Evolutionary conservation across 2,113 vertebrate species (phyloP), one percentile per base, ranked within the genome.

Genomic region (Anarhynchus alexandrinus): DNA sequence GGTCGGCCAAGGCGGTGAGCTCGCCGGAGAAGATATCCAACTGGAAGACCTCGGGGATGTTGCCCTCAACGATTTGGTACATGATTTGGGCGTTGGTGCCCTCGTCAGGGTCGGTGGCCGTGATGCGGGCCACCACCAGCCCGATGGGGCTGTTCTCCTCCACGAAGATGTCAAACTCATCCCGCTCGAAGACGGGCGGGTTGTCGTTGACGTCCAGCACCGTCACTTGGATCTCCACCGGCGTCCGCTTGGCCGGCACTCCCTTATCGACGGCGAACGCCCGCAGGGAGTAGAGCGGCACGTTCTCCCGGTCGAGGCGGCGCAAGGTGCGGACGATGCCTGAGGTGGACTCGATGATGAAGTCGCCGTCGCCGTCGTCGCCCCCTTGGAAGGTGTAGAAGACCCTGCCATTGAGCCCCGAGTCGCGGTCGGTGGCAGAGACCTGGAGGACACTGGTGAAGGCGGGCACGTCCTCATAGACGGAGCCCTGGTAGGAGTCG

Each of bases 11-110:
- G 3, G 99, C 98, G 0, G 99, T 99, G 88, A 99, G 98, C 95
- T 99, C 99, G 7, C 99, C 99, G 0, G 99, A 99, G 97, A 99
- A 99, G 95, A 99, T 99, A 87, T 99, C 99, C 79, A 99, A 95
- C 94, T 99, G 99, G 94, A 99, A 99, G 78, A 99, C 98, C 96
- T 99, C 99, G 0, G 99, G 99, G 91, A 99, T 99, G 97, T 99
- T 99, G 27, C 99, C 99, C 84, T 99, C 99, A 55, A 99, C 99
- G 0, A 99, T 99, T 95, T 99, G 99, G 96, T 99, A 99, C 99
- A 99, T 99, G 90, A 99, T 99, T 96, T 99, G 99, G 7, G 99
- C 99, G 5, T 99, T 99, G 80, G 99, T 99, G 79, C 99, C 99
- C 96, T 99, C 99, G 0, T 99, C 99, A 0, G 99, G 99, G 94